Percentiles rank a stretch among this genome's conserved stretches.
Evolutionary conservation across 2,113 vertebrate genomes (phyloP).

Genomic region (Leuciscus idus): DNA sequence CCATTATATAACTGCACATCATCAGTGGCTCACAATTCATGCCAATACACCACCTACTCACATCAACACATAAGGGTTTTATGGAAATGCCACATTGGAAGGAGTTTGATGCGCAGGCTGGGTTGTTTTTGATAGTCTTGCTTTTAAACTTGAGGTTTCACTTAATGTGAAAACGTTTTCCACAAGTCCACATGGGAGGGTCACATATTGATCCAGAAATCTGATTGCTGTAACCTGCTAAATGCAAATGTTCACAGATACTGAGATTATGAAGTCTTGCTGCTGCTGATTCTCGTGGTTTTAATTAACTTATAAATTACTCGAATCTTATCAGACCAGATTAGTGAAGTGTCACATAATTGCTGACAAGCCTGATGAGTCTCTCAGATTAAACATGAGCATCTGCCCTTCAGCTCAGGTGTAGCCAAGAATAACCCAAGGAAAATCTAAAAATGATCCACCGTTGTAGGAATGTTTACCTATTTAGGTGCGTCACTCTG

Average conservation of each 20-base stretch:
- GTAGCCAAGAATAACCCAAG: not conserved
- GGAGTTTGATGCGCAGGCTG: not conserved
- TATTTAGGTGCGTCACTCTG: not conserved
- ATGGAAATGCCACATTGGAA: slow-evolving; percentile 4
- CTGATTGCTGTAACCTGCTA: not conserved
- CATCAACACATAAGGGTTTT: not conserved
- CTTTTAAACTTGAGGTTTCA: not conserved
- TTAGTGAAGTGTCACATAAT: slow-evolving; percentile 18
- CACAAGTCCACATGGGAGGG: not conserved
- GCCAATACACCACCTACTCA: slow-evolving; percentile 24
- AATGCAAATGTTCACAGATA: not conserved
- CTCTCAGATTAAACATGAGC: not conserved
- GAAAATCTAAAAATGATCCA: not conserved
- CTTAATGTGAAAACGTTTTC: not conserved
- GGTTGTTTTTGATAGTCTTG: not conserved
- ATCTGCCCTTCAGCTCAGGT: slow-evolving; percentile 5
- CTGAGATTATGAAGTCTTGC: not conserved
- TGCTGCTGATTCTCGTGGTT: not conserved
- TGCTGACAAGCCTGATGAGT: slow-evolving; percentile 8
- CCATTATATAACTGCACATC: slow-evolving; percentile 23
- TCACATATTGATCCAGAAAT: not conserved
- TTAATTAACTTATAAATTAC: not conserved
- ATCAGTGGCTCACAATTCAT: not conserved
- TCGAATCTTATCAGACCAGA: not conserved
- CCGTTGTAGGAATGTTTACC: not conserved